phyloP scores from a whole-genome alignment of 2,113 vertebrate genomes.

The Protomyctophum bolini region DNA sequence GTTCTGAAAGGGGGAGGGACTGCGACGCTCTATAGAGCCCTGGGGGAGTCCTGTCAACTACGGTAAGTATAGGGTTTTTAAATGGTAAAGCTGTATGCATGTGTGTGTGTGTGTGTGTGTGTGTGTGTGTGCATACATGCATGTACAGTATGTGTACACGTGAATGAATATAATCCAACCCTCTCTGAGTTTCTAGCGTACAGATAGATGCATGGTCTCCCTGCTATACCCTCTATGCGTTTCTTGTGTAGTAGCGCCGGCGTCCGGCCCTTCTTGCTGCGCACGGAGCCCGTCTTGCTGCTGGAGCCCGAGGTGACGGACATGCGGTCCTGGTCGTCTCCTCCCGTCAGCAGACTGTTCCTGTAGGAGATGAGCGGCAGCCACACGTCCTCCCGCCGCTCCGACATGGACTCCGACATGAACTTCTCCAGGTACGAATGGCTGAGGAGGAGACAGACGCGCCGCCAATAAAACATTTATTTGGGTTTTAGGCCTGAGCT shows the following conservation, averaged over 20 bases:
- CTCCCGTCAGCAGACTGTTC: conserved; percentile 95
- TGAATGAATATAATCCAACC: background rate
- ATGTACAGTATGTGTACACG: too few species aligned
- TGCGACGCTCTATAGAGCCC: too few species aligned
- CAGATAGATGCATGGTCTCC: too few species aligned
- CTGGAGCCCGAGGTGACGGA: conserved; percentile 96
- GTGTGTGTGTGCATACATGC: too few species aligned
- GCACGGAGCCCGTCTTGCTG: conserved; percentile 93
- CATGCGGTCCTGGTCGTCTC: conserved; percentile 92
- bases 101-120: too few species aligned
- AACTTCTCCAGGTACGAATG: conserved; percentile 98
- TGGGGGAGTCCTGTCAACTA: too few species aligned
- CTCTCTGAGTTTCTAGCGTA: too few species aligned
- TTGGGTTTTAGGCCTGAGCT: too few species aligned
- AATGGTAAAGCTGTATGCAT: too few species aligned
- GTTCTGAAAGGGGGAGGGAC: too few species aligned
- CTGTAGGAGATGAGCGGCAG: conserved; percentile 97
- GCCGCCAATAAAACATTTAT: background rate
- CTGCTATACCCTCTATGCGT: conserved; percentile 86
- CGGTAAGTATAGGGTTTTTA: too few species aligned
- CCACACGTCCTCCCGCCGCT: conserved; percentile 97
- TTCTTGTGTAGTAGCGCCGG: conserved; percentile 93
- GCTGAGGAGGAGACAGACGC: conserved; percentile 64
- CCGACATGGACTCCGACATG: conserved; percentile 97
- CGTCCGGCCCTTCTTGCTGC: conserved; percentile 96